Evolutionary conservation across 2,888 invertebrate genomes (phyloP), one percentile per base, ranked within the genome.

Genomic region (Hypselothyrea guttata): DNA sequence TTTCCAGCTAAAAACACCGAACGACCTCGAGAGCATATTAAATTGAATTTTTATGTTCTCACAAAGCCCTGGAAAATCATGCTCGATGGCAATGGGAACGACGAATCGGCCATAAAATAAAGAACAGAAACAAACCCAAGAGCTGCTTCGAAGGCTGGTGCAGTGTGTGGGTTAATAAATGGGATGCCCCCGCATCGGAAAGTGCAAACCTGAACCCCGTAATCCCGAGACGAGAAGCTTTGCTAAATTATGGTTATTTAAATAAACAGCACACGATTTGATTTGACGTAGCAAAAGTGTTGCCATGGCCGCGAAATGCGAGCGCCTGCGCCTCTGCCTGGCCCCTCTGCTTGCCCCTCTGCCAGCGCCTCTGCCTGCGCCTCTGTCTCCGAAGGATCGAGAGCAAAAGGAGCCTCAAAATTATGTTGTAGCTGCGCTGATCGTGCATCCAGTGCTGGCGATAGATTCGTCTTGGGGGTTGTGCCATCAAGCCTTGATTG

Each of bases 261-360:
- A 88, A 88, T 87, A 88, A 88, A 88, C 86, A 88, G 87, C 88
- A 87, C 88, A 88, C 87, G 88, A 88, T 88, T 88, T 79, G 75
- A 71, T 82, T 87, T 86, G 85, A 73, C 83, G 16, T 41, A 72
- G 75, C 74, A 79, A 86, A 82, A 75, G 84, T 79, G 82, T 84
- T 82, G 77, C 67, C 55, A 18, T 55, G 54, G 75, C 69, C 59
- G 72, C 54, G 69, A 64, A 71, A 71, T 65, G 62, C 59, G 75
- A 75, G 75, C 82, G 81, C n/a, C n/a, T n/a, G n/a, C n/a, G n/a
- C n/a, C n/a, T n/a, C n/a, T n/a, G n/a, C n/a, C n/a, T n/a, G n/a
- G n/a, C n/a, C n/a, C n/a, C n/a, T n/a, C n/a, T n/a, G n/a, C n/a
- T n/a, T n/a, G n/a, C n/a, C n/a, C n/a, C n/a, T n/a, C n/a, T n/a